Conservation (phyloP, 2,888 invertebrate species). For the Latheticus oryzae region DNA sequence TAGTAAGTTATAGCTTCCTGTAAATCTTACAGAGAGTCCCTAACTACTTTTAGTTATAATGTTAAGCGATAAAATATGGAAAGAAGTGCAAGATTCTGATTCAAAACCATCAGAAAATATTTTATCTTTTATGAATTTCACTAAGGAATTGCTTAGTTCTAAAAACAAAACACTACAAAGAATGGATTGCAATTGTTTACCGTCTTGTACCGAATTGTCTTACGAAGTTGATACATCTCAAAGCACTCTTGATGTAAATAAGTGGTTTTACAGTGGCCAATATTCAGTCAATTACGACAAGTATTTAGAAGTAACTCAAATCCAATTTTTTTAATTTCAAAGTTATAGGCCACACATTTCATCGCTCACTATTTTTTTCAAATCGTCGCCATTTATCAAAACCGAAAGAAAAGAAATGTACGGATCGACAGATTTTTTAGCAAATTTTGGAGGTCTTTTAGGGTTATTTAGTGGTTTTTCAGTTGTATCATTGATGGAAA, state of each 20-base stretch:
- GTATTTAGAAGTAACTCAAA: not conserved
- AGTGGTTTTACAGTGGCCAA: conserved; percentile 3
- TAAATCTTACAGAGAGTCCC: no score
- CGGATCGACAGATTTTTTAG: conserved; percentile 3
- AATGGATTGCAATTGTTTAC: conserved; percentile 5
- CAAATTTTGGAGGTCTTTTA: conserved; percentile 56
- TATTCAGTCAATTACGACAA: not conserved
- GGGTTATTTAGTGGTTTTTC: conserved; percentile 62
- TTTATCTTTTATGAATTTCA: no score
- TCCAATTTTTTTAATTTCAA: not conserved
- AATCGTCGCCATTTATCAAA: not conserved
- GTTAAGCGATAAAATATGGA: no score
- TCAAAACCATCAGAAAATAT: no score
- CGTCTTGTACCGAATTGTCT: not conserved
- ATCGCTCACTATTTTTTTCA: not conserved
- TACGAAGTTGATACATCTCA: conserved; percentile 1
- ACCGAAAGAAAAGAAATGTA: conserved; percentile 4
- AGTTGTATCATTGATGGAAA: conserved; percentile 66
- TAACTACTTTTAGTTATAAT: no score
- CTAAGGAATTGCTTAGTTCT: not conserved
- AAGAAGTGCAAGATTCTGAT: no score
- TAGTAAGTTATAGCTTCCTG: no score
- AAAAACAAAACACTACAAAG: not conserved
- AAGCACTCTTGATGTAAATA: not conserved
- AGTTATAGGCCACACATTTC: not conserved